Percentiles rank a stretch among this genome's conserved stretches.
Evolutionary conservation across 2,888 invertebrate genomes (phyloP).

Genomic region (Axea sp.): DNA sequence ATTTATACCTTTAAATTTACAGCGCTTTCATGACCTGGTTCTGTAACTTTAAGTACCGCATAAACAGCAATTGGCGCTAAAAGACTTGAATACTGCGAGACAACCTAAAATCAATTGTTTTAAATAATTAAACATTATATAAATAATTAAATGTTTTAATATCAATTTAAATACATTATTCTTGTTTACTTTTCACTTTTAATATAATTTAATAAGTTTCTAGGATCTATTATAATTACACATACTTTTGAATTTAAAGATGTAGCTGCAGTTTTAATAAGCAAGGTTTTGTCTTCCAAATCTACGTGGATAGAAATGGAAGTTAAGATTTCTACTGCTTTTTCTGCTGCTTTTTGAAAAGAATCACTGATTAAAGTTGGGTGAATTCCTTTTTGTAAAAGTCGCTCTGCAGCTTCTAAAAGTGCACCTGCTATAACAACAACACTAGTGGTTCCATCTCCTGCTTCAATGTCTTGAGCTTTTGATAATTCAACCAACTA

Average conservation of each 20-base stretch:
- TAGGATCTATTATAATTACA: no score
- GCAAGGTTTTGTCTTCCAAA: slow-evolving; percentile 90
- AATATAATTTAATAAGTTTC: no score
- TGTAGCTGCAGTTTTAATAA: slow-evolving; percentile 97
- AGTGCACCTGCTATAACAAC: slow-evolving; percentile 98
- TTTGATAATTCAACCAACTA: slow-evolving; percentile 98
- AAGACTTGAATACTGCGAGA: slow-evolving; percentile 97
- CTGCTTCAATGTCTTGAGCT: slow-evolving; percentile 99
- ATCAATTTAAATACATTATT: no score
- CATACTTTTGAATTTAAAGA: slow-evolving; percentile 95
- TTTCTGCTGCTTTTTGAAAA: slow-evolving; percentile 90
- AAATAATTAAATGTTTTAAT: no score
- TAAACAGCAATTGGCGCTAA: slow-evolving; percentile 98
- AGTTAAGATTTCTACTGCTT: slow-evolving; percentile 88
- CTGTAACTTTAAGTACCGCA: slow-evolving; percentile 93
- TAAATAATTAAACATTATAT: no score
- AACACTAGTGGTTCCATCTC: slow-evolving; percentile 99
- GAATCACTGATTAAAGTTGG: slow-evolving; percentile 98
- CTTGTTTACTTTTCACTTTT: no score
- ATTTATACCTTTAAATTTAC: slow-evolving; percentile 89
- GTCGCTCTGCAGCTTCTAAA: slow-evolving; percentile 95
- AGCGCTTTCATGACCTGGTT: slow-evolving; percentile 85
- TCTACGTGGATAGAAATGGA: slow-evolving; percentile 93
- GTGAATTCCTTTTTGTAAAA: slow-evolving; percentile 96
- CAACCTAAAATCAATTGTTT: slow-evolving; percentile 90